These are phyloP conservation scores for Acrocephalus arundinaceus DNA, from an alignment of 2,113 vertebrate species.

Conservation along the genomic window DNA sequence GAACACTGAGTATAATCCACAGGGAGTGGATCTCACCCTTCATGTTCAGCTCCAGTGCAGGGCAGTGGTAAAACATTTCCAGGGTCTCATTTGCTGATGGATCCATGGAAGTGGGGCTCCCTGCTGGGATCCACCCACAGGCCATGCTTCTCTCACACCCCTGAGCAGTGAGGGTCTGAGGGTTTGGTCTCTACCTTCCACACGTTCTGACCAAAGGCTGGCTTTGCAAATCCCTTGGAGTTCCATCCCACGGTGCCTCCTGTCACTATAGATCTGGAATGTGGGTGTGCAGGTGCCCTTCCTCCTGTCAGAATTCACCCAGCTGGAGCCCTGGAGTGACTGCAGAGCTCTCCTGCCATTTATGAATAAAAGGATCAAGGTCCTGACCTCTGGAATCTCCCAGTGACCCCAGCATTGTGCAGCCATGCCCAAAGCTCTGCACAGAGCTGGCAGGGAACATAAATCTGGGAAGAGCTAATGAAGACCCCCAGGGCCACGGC, in stretches of 20 bases:
- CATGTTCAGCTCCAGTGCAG: not conserved
- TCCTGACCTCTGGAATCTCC: not conserved
- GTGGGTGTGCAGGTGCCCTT: not conserved
- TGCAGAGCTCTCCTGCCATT: not conserved
- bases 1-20: not conserved
- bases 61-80: fast-evolving
- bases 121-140: fast-evolving
- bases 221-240: not conserved
- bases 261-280: fast-evolving
- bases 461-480: constrained; percentile 20
- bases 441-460: not conserved
- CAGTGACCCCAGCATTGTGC: not conserved
- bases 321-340: not conserved
- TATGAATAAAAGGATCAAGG: not conserved
- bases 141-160: fast-evolving
- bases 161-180: not conserved
- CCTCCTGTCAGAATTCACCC: not conserved
- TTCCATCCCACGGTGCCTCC: fast-evolving
- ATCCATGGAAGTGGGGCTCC: not conserved
- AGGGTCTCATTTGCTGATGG: not conserved
- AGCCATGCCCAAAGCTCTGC: not conserved
- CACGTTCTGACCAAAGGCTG: fast-evolving
- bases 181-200: not conserved
- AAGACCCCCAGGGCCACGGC: not conserved
- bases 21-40: not conserved